Conservation (phyloP, 2,797 vertebrate species). For the Neopelma chrysocephalum region DNA sequence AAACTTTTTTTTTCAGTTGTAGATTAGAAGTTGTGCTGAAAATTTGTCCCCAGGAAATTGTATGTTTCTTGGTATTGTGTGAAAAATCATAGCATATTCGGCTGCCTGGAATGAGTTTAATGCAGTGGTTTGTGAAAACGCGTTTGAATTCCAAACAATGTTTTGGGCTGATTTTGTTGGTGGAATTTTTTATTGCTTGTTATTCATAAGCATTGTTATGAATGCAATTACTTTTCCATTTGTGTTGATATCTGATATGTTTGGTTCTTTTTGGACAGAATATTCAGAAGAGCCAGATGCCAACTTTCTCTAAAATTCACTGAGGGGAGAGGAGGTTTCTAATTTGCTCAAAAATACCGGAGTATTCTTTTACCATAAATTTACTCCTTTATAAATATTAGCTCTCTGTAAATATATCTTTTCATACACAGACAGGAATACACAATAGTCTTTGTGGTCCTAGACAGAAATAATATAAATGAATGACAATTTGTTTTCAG, state of each 20-base stretch:
- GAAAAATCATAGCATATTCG: not conserved
- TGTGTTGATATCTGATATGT: slow-evolving; percentile 23
- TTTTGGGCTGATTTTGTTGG: not conserved
- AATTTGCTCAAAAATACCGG: not conserved
- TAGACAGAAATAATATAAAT: not conserved
- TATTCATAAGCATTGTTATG: not conserved
- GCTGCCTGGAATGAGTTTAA: not conserved
- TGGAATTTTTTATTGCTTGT: not conserved
- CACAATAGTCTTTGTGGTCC: not conserved
- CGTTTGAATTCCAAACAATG: slow-evolving; percentile 13
- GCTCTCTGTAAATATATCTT: not conserved
- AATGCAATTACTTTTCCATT: not conserved
- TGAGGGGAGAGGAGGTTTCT: not conserved
- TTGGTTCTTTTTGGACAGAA: not conserved
- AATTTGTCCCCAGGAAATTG: not conserved
- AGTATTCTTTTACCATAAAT: not conserved
- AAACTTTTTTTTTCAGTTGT: not conserved
- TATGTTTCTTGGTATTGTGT: not conserved
- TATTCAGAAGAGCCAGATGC: not conserved
- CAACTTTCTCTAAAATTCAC: not conserved
- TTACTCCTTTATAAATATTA: not conserved
- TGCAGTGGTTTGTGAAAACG: not conserved
- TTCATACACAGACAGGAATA: not conserved
- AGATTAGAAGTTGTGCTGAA: not conserved
- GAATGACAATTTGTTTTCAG: not conserved